Percentiles rank a stretch among this genome's conserved stretches.
Evolutionary conservation across 2,113 vertebrate species (phyloP).

Genomic region (Alethe castanea): DNA sequence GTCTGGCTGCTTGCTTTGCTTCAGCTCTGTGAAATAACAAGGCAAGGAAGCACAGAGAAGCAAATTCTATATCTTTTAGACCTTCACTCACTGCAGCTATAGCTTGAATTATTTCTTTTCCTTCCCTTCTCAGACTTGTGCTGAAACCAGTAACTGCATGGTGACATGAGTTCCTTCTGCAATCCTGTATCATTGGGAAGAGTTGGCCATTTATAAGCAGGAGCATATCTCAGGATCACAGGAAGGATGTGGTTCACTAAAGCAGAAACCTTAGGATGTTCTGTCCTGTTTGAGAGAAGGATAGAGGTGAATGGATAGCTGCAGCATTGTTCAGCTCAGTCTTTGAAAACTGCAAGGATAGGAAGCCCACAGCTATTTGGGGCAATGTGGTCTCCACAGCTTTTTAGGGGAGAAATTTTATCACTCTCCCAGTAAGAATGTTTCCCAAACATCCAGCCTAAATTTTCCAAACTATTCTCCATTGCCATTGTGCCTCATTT

Average conservation of each 20-base stretch:
- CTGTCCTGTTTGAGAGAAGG: neutral
- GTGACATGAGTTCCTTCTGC: neutral
- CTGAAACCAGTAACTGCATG: neutral
- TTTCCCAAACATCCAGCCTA: neutral
- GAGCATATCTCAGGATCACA: neutral
- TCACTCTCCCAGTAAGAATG: neutral
- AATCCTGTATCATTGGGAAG: neutral
- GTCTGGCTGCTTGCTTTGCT: neutral
- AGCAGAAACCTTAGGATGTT: neutral
- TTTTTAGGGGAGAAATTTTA: neutral
- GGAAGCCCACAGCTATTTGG: neutral
- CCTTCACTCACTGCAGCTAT: neutral
- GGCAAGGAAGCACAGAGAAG: neutral
- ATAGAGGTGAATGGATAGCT: neutral
- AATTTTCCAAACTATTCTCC: neutral
- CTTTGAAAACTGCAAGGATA: neutral
- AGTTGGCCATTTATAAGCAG: neutral
- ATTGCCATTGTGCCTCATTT: neutral
- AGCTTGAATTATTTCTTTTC: neutral
- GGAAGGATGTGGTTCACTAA: neutral
- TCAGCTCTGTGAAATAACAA: neutral
- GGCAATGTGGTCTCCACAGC: neutral
- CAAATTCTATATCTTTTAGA: neutral
- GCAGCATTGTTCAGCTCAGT: neutral
- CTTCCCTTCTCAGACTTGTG: neutral